Evolutionary conservation across 2,888 invertebrate genomes (phyloP).

Genomic region (Caenorhabditis virilis): DNA sequence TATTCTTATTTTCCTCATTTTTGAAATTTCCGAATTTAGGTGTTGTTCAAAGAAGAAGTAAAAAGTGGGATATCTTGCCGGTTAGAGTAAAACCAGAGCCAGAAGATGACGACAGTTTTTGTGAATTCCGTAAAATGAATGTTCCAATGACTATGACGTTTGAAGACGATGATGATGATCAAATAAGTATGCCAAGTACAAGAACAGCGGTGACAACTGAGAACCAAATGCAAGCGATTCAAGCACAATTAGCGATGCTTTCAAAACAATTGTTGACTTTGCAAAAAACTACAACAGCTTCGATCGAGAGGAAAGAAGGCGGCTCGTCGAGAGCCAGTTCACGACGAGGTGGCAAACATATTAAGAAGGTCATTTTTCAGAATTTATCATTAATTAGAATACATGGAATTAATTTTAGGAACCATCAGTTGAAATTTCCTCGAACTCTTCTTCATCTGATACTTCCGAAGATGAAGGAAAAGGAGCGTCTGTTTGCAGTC

Average conservation of each 20-base stretch:
- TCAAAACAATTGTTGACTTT: conserved; percentile 30
- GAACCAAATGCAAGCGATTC: conserved; percentile 16
- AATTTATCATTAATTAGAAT: too few relatives aligned
- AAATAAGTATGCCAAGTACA: conserved; percentile 40
- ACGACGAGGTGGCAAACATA: conserved; percentile 7
- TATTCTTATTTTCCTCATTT: neutral
- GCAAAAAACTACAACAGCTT: conserved; percentile 9
- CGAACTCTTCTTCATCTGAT: conserved; percentile 16
- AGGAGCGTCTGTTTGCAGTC: conserved; percentile 31
- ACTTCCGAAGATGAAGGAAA: conserved; percentile 38
- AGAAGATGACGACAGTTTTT: conserved; percentile 16
- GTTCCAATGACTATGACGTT: conserved; percentile 31
- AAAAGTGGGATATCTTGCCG: conserved; percentile 23
- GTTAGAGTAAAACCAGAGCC: conserved; percentile 7
- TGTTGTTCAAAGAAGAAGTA: conserved; percentile 18
- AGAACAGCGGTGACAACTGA: conserved; percentile 27
- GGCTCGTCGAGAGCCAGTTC: conserved; percentile 30
- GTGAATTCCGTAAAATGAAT: conserved; percentile 30
- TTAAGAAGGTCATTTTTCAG: conserved; percentile 5
- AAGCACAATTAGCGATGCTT: conserved; percentile 30
- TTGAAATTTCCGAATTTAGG: conserved; percentile 1
- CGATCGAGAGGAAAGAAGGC: neutral
- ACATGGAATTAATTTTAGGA: conserved; percentile 15
- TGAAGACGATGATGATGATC: conserved; percentile 34
- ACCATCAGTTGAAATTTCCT: conserved; percentile 25